Evolutionary conservation across 2,888 invertebrate species (phyloP), one percentile per base, ranked within the genome.

Genomic region (Steromphala cineraria): DNA sequence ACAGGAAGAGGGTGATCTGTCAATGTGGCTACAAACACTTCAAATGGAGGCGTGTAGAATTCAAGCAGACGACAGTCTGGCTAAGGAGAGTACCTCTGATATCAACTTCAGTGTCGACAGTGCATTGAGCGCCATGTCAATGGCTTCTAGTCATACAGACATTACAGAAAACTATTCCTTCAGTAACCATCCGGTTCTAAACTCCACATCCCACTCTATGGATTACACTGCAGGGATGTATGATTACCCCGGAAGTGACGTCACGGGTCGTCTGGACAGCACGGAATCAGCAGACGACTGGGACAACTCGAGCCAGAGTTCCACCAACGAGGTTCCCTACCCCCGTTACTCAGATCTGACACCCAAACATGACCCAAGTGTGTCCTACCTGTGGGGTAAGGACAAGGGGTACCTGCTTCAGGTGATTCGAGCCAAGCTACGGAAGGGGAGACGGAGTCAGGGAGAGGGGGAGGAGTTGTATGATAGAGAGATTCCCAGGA

Each of bases 31-130:
- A 36, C 87, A 88, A 31, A 87, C 87, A 7, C 75, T 91, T 17
- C 90, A 89, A 81, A 86, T 86, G 83, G 89, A 90, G 79, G 86
- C 89, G 0, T 86, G 85, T 62, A 87, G 86, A 82, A 85, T 90
- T 15, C 82, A 81, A 46, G 82, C 81, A 40, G 81, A 78, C 40
- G 79, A 80, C 53, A 78, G 56, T 53, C 21, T 77, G 0, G 53
- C 52, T 2, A 24, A 52, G 52, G 76, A 76, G 36, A 71, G 71
- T 15, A 76, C 76, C n/a, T 76, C 76, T 10, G 76, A 76, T 36
- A 55, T 52, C 10, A 79, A 53, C n/a, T 75, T 75, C n/a, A 79
- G 79, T 46, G 74, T 74, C 19, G 79, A 79, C 46, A 79, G 79
- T 31, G 75, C 79, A 19, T 62, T 79, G 40, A 79, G 79, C 56